A percentile compares a stretch with the other conserved stretches of the same genome.
Evolutionary conservation across 2,797 vertebrate genomes (phyloP).

Genomic region (Astyanax mexicanus): DNA sequence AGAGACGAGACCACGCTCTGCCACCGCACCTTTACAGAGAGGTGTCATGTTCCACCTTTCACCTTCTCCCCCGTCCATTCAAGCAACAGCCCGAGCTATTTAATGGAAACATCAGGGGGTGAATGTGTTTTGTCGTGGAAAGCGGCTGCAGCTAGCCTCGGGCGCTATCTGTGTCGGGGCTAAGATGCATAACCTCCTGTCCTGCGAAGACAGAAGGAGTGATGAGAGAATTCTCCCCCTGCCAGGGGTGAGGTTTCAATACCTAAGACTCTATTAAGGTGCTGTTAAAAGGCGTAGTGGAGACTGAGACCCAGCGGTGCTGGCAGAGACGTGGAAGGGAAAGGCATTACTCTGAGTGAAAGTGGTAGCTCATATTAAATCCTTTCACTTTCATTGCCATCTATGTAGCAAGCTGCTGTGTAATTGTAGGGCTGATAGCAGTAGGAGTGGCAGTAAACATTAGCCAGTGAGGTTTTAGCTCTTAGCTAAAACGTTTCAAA

Average conservation of each 20-base stretch:
- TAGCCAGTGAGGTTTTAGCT: too few species aligned
- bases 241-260: slow-evolving; percentile 51
- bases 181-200: slow-evolving; percentile 59
- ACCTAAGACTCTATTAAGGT: slow-evolving; percentile 54
- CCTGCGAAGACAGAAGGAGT: slow-evolving; percentile 44
- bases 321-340: slow-evolving; percentile 9
- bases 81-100: slow-evolving; percentile 43
- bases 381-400: not conserved
- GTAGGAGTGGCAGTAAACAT: too few species aligned
- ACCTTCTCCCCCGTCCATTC: slow-evolving; percentile 45
- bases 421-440: not conserved
- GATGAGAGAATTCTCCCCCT: slow-evolving; percentile 52
- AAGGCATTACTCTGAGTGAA: not conserved
- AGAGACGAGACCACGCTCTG: slow-evolving; percentile 29
- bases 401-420: not conserved
- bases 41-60: slow-evolving; percentile 54
- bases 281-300: slow-evolving; percentile 25
- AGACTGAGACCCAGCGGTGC: not conserved
- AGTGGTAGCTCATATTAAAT: not conserved
- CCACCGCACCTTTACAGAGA: slow-evolving; percentile 41
- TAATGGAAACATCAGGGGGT: slow-evolving; percentile 57
- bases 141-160: slow-evolving; percentile 35
- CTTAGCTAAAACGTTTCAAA: too few species aligned
- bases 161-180: slow-evolving; percentile 48
- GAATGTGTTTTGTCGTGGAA: slow-evolving; percentile 44